phyloP scores from a whole-genome alignment of 2,888 invertebrate genomes.

The Dryadula phaetusa region DNA sequence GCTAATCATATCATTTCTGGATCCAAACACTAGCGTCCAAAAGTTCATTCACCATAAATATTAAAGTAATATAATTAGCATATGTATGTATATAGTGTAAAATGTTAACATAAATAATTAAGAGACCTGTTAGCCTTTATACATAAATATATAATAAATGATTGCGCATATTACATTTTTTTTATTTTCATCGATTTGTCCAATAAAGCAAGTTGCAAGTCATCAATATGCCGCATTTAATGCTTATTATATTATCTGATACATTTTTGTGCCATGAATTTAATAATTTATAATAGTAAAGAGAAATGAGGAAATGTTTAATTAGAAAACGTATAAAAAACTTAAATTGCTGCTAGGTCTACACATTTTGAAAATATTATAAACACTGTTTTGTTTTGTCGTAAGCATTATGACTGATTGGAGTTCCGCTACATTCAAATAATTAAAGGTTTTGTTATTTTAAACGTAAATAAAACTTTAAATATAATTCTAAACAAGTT shows the following conservation, averaged over 20 bases:
- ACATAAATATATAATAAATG: conserved; percentile 22
- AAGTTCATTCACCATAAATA: conserved; percentile 4
- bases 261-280: neutral
- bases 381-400: too few species aligned
- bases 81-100: conserved; percentile 22
- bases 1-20: neutral
- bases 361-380: too few species aligned
- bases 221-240: neutral
- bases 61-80: conserved; percentile 9
- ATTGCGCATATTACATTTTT: neutral
- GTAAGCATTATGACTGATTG: too few species aligned
- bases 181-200: conserved; percentile 5
- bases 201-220: conserved; percentile 4
- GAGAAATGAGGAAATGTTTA: too few species aligned
- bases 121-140: conserved; percentile 8
- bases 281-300: too few species aligned
- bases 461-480: too few species aligned
- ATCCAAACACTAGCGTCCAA: neutral
- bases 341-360: too few species aligned
- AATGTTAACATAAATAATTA: conserved; percentile 18
- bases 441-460: too few species aligned
- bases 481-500: too few species aligned
- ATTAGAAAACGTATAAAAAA: too few species aligned
- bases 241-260: conserved; percentile 3
- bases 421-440: too few species aligned